phyloP scores from a whole-genome alignment of 2,888 invertebrate species.

The Eurytoma californica region DNA sequence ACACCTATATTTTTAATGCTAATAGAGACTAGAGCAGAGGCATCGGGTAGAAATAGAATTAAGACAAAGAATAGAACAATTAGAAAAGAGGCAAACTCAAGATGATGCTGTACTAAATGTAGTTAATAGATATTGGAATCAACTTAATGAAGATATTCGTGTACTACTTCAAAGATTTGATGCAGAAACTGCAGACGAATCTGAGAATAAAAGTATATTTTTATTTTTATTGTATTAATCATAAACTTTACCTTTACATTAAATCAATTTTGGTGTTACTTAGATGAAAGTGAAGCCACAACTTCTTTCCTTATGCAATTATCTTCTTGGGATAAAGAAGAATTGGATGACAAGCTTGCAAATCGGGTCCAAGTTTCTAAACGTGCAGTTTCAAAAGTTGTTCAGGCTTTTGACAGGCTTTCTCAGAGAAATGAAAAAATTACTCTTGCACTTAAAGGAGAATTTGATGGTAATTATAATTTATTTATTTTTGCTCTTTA shows the following conservation, averaged over 20 bases:
- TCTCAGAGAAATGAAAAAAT: slow-evolving; percentile 97
- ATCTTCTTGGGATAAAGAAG: slow-evolving; percentile 98
- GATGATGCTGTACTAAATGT: slow-evolving; percentile 99
- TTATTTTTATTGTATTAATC: neutral
- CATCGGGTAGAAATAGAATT: slow-evolving; percentile 91
- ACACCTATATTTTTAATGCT: slow-evolving; percentile 11
- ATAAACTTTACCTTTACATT: neutral
- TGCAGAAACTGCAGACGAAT: slow-evolving; percentile 97
- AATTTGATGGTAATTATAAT: slow-evolving; percentile 81
- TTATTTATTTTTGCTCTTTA: slow-evolving; percentile 14
- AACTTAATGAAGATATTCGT: slow-evolving; percentile 96
- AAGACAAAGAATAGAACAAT: slow-evolving; percentile 92
- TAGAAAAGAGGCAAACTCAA: slow-evolving; percentile 95
- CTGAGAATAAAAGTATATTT: slow-evolving; percentile 90
- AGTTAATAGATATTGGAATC: slow-evolving; percentile 97
- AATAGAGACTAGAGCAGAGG: slow-evolving; percentile 91
- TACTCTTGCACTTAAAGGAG: slow-evolving; percentile 90
- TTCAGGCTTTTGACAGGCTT: slow-evolving; percentile 96
- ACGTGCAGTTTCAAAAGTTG: slow-evolving; percentile 95
- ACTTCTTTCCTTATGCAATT: slow-evolving; percentile 96
- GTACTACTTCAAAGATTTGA: slow-evolving; percentile 96
- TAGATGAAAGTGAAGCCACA: slow-evolving; percentile 96
- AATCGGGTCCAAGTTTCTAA: slow-evolving; percentile 97
- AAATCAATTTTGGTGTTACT: slow-evolving; percentile 60
- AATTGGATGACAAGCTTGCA: slow-evolving; percentile 95